A percentile compares a stretch with the other conserved stretches of the same genome.
Evolutionary conservation across 2,797 vertebrate species (phyloP).

Genomic region (Pogoniulus pusillus): DNA sequence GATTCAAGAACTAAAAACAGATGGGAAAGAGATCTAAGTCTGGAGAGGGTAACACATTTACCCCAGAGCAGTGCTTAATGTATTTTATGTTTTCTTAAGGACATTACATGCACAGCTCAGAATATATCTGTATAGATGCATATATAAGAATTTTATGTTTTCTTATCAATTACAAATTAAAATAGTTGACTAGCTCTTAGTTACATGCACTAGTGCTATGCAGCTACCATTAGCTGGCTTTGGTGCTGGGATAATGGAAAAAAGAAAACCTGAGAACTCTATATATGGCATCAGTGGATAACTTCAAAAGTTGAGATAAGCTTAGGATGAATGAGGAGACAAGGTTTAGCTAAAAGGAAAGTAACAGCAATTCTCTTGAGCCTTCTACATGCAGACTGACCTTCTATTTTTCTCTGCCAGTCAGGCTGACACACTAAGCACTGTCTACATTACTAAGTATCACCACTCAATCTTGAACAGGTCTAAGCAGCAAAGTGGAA

Average conservation of each 20-base stretch:
- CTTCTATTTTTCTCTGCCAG: background rate
- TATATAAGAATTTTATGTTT: background rate
- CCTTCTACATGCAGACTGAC: background rate
- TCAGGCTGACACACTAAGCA: background rate
- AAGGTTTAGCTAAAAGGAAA: background rate
- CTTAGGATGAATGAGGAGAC: background rate
- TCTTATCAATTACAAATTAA: background rate
- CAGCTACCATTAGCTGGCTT: background rate
- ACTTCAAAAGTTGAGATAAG: background rate
- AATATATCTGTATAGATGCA: background rate
- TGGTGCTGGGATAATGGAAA: background rate
- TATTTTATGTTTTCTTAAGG: constrained; percentile 2
- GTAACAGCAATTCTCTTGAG: background rate
- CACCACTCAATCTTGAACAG: background rate
- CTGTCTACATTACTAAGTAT: background rate
- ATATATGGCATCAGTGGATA: background rate
- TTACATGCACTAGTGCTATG: background rate
- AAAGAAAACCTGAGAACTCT: background rate
- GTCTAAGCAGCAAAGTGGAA: background rate
- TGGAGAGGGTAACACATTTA: background rate
- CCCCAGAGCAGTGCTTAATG: background rate
- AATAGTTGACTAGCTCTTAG: background rate
- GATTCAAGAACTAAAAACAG: constrained; percentile 39
- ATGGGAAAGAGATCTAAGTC: constrained; percentile 8
- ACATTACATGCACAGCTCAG: background rate